A percentile compares a stretch with the other conserved stretches of the same genome.
Evolutionary conservation across 2,797 vertebrate genomes (phyloP).

Genomic region (Periparus ater): DNA sequence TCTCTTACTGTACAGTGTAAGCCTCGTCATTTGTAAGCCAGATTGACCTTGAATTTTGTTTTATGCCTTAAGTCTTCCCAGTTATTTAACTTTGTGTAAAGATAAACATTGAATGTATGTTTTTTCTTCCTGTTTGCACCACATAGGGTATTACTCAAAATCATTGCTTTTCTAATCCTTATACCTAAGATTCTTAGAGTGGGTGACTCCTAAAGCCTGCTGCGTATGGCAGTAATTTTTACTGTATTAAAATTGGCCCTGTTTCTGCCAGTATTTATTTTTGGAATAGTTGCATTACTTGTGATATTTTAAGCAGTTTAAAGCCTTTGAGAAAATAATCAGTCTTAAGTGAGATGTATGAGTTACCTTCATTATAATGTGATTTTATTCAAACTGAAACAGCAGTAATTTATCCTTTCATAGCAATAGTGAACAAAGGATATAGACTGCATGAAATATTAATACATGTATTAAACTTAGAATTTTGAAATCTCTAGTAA

Average conservation of each 20-base stretch:
- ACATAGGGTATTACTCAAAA: background rate
- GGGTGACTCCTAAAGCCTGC: background rate
- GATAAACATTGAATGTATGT: background rate
- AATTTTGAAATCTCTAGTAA: background rate
- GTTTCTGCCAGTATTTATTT: conserved; percentile 16
- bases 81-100: background rate
- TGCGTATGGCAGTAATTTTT: background rate
- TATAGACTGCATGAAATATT: background rate
- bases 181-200: background rate
- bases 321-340: conserved; percentile 29
- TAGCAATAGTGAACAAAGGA: background rate
- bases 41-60: background rate
- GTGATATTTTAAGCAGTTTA: conserved; percentile 3
- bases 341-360: background rate
- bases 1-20: background rate
- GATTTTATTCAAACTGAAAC: background rate
- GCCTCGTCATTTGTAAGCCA: background rate
- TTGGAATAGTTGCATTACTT: background rate
- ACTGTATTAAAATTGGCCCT: background rate
- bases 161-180: background rate
- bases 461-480: background rate
- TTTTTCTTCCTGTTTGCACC: background rate
- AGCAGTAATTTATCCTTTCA: background rate
- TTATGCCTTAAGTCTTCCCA: background rate
- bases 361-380: background rate